phyloP scores from a whole-genome alignment of 2,113 vertebrate species.

The human (Homo sapiens) region GRCh38 chr15:93132001-93132500 shows the following conservation, averaged over 20 bases:
- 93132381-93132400: neutral
- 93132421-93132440: neutral
- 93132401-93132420: neutral
- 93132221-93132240: too few relatives aligned
- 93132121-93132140: neutral
- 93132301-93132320: too few relatives aligned
- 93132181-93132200: neutral
- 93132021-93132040: neutral
- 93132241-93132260: neutral
- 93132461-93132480: too few relatives aligned
- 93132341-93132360: neutral
- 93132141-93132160: neutral
- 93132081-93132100: neutral
- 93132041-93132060: neutral
- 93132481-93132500: too few relatives aligned
- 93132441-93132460: neutral
- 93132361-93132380: neutral
- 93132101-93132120: neutral
- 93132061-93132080: neutral
- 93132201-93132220: neutral
- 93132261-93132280: too few relatives aligned
- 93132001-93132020: slow-evolving; percentile 18
- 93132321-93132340: neutral
- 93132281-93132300: too few relatives aligned
- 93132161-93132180: neutral